Evolutionary conservation across 2,797 vertebrate species (phyloP).

Genomic region (Crocidura indochinensis): DNA sequence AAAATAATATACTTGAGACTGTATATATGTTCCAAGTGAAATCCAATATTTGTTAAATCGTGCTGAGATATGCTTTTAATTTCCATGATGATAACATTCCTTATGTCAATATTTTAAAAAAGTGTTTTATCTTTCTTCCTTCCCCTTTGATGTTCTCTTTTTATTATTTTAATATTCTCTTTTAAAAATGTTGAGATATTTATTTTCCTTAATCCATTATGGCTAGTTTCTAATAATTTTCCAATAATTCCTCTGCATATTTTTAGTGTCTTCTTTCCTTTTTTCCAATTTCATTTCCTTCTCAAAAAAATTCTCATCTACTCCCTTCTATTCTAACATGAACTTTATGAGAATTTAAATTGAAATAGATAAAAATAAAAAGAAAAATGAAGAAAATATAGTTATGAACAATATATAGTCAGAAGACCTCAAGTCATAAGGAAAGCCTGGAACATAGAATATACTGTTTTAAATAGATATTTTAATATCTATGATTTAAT

Average conservation of each 20-base stretch:
- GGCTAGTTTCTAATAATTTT: background rate
- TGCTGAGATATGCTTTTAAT: background rate
- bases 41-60: background rate
- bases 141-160: background rate
- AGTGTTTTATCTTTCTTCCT: background rate
- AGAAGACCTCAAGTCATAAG: too few species aligned
- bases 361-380: background rate
- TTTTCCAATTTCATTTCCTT: too few species aligned
- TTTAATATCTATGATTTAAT: too few species aligned
- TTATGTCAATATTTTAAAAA: background rate
- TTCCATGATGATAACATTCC: background rate
- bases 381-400: background rate
- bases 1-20: background rate
- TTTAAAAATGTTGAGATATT: background rate
- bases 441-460: background rate
- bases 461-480: background rate
- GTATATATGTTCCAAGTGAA: conserved; percentile 20
- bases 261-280: background rate
- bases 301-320: background rate
- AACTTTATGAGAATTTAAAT: background rate
- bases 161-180: background rate
- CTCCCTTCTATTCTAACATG: background rate
- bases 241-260: too few species aligned
- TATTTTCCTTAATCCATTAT: background rate
- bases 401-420: background rate